phyloP scores from a whole-genome alignment of 2,113 vertebrate genomes.

The Psettodes erumei region DNA sequence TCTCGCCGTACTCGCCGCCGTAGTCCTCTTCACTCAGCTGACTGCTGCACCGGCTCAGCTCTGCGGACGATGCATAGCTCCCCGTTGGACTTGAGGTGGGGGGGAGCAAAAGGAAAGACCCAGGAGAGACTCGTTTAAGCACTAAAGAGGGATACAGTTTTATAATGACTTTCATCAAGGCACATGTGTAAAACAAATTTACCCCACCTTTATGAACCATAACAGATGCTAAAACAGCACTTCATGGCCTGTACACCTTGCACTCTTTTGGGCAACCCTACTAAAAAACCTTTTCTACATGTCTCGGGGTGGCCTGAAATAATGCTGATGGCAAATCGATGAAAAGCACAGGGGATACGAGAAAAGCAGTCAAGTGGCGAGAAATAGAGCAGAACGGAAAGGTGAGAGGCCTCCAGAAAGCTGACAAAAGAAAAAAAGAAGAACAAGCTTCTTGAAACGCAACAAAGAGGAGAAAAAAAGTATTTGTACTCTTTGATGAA shows the following conservation, averaged over 20 bases:
- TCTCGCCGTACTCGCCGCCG: conserved; percentile 86
- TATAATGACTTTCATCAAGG: neutral
- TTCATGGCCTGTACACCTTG: conserved; percentile 8
- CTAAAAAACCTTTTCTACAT: conserved; percentile 55
- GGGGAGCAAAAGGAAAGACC: neutral
- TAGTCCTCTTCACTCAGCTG: conserved; percentile 95
- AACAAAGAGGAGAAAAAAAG: conserved; percentile 53
- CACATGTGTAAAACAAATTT: conserved; percentile 12
- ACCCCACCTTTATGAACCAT: neutral
- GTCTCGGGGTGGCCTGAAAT: conserved; percentile 22
- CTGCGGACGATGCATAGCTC: conserved; percentile 93
- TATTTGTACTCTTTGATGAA: conserved; percentile 69
- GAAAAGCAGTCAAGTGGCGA: conserved; percentile 35
- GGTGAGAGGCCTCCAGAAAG: conserved; percentile 50
- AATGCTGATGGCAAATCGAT: conserved; percentile 65
- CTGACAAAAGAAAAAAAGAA: conserved; percentile 65
- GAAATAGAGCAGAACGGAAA: conserved; percentile 60
- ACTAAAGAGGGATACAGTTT: neutral
- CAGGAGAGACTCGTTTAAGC: neutral
- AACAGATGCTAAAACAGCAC: conserved; percentile 34
- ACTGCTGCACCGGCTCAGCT: conserved; percentile 95
- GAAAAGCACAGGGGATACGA: conserved; percentile 49
- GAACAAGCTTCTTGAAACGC: conserved; percentile 44
- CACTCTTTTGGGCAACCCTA: conserved; percentile 4
- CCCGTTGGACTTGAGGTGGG: conserved; percentile 88